Evolutionary conservation across 2,113 vertebrate species (phyloP), one percentile per base, ranked within the genome.

Genomic region (Octodon degus): DNA sequence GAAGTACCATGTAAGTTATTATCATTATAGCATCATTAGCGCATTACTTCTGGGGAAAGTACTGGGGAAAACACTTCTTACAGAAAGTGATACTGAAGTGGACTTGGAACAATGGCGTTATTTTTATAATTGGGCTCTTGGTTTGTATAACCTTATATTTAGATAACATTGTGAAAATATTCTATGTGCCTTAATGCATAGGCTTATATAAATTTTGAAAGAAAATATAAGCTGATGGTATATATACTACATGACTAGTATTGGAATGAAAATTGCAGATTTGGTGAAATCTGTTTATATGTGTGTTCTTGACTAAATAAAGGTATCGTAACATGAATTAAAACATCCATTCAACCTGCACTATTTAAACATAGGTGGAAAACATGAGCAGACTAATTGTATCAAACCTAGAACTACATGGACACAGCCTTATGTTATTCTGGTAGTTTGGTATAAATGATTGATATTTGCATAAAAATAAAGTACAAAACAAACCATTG

Each of bases 391-490:
- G 63, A 53, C n/a, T 79, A 88, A 79, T 7, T 70, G 37, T 60
- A 70, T 88, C 16, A 85, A 74, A 89, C 60, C 53, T 82, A 88
- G 62, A n/a, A 34, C 5, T 76, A 37, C 16, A 12, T 40, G 60
- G 30, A 65, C n/a, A 82, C 5, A 76, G 37, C 16, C 32, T 83
- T 92, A 79, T 7, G 14, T 90, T 93, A 58, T 60, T 87, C 50
- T 89, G 88, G 76, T 87, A 84, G 22, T 90, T 93, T 93, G 22
- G 20, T 93, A 47, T 91, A 95, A 91, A 70, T 25, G 2, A 22
- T 91, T 93, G 72, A 55, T 24, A 24, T 32, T 86, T 50, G 55
- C 22, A 40, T 89, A 86, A 40, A 84, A 95, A 90, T 34, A 30
- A 84, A 90, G 67, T 63, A 27, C 37, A 77, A 94, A 92, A 77